Evolutionary conservation across 2,113 vertebrate genomes (phyloP).

Genomic region (Anas platyrhynchos): DNA sequence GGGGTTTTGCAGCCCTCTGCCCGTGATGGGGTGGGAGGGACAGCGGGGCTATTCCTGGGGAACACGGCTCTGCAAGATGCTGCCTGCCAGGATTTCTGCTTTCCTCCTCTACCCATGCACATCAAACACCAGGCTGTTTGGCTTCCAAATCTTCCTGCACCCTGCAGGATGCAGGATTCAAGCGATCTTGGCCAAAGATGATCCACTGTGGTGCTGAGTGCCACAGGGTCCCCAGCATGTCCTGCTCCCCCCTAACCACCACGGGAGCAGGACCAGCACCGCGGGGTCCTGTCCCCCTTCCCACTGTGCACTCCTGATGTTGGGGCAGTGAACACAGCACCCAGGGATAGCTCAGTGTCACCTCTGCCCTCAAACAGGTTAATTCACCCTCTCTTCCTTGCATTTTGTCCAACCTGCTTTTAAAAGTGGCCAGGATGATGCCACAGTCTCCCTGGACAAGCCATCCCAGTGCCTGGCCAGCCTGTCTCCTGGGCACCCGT

Average conservation of each 20-base stretch:
- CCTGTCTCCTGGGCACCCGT: neutral
- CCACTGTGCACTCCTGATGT: neutral
- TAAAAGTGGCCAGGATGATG: rapidly evolving
- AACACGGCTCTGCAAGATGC: neutral
- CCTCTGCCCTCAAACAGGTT: neutral
- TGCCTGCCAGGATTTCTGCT: neutral
- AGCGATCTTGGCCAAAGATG: neutral
- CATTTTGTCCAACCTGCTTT: neutral
- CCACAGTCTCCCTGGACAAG: neutral
- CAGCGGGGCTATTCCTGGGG: rapidly evolving
- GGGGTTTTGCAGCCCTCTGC: neutral
- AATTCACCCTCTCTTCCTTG: neutral
- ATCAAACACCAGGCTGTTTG: neutral
- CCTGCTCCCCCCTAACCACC: rapidly evolving
- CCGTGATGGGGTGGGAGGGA: too few species aligned
- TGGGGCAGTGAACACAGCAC: neutral
- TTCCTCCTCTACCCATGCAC: neutral
- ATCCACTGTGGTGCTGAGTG: rapidly evolving
- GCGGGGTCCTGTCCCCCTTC: neutral
- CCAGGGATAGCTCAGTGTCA: neutral
- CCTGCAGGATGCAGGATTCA: neutral
- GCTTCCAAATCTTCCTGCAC: neutral
- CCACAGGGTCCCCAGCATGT: neutral
- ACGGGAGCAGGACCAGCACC: neutral
- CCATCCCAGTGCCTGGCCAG: neutral